A percentile compares a stretch with the other conserved stretches of the same genome.
phyloP scores from a whole-genome alignment of 2,888 invertebrate species.

The Cataglyphis altisquamis region DNA sequence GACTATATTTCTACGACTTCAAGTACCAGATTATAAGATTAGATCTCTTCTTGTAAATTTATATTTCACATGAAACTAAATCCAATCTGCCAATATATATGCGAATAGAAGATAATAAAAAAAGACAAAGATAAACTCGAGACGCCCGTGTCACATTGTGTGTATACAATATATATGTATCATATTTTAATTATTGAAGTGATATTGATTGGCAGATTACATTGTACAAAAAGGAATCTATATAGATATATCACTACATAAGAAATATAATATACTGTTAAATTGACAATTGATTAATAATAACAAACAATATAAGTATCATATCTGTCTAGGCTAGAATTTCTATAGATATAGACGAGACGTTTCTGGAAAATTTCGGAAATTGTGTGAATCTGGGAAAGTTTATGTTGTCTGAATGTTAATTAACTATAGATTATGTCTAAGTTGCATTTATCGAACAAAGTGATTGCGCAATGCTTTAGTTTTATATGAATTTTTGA shows the following conservation, averaged over 20 bases:
- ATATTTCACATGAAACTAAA: slow-evolving; percentile 38
- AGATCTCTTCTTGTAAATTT: slow-evolving; percentile 41
- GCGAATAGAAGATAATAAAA: slow-evolving; percentile 14
- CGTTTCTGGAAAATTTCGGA: neutral
- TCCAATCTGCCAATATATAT: slow-evolving; percentile 40
- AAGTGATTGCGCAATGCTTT: slow-evolving; percentile 13
- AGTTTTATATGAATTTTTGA: slow-evolving; percentile 7
- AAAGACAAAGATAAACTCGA: slow-evolving; percentile 20
- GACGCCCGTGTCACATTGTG: slow-evolving; percentile 46
- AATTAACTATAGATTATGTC: neutral
- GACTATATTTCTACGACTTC: slow-evolving; percentile 44
- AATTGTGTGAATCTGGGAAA: slow-evolving; percentile 4
- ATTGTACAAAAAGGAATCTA: slow-evolving; percentile 59
- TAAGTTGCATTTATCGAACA: slow-evolving; percentile 34
- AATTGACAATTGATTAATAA: slow-evolving; percentile 56
- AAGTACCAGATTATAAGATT: slow-evolving; percentile 19
- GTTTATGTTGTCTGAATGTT: neutral
- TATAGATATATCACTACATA: slow-evolving; percentile 46
- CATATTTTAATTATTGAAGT: slow-evolving; percentile 75
- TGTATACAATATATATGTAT: slow-evolving; percentile 72
- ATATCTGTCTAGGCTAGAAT: slow-evolving; percentile 71
- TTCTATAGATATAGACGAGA: slow-evolving; percentile 59
- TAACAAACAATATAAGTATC: slow-evolving; percentile 57
- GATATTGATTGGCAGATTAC: slow-evolving; percentile 59
- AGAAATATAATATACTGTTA: slow-evolving; percentile 59